A percentile compares a stretch with the other conserved stretches of the same genome.
These are phyloP conservation scores for Hipparchia sbordonii DNA, from an alignment of 2,888 invertebrate genomes.

Conservation along the genomic window DNA sequence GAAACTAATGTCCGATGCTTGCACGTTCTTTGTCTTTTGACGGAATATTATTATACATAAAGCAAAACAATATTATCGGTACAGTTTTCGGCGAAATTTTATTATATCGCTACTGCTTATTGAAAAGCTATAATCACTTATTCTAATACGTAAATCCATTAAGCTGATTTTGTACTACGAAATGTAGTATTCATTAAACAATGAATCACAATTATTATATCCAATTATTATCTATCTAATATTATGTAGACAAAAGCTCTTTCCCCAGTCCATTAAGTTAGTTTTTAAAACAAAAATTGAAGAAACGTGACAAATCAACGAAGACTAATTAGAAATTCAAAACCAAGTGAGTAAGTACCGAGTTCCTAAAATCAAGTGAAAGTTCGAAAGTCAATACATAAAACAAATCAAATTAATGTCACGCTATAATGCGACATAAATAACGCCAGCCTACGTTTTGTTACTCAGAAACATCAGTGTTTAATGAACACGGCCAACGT, in stretches of 20 bases:
- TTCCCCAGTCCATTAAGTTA: neutral
- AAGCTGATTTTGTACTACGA: neutral
- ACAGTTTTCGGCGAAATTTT: neutral
- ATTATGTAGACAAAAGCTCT: neutral
- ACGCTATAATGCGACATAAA: constrained; percentile 53
- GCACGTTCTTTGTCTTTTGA: too few relatives aligned
- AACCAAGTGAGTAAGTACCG: constrained; percentile 44
- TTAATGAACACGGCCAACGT: constrained; percentile 34
- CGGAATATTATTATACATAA: too few relatives aligned
- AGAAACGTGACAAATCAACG: constrained; percentile 2
- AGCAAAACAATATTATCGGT: neutral
- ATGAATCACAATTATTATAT: neutral
- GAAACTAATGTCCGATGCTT: too few relatives aligned
- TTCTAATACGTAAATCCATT: constrained; percentile 2
- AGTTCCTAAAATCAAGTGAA: constrained; percentile 60
- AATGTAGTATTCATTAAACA: neutral
- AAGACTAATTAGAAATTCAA: constrained; percentile 15
- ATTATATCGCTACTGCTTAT: constrained; percentile 3
- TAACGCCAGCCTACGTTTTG: constrained; percentile 59
- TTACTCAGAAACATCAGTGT: constrained; percentile 45
- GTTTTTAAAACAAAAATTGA: neutral
- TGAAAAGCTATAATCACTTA: neutral
- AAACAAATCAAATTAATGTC: constrained; percentile 64
- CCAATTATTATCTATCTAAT: neutral
- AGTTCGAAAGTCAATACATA: constrained; percentile 56